A percentile compares a stretch with the other conserved stretches of the same genome.
Conservation (phyloP, 2,113 vertebrate genomes). For the Indri indri region DNA sequence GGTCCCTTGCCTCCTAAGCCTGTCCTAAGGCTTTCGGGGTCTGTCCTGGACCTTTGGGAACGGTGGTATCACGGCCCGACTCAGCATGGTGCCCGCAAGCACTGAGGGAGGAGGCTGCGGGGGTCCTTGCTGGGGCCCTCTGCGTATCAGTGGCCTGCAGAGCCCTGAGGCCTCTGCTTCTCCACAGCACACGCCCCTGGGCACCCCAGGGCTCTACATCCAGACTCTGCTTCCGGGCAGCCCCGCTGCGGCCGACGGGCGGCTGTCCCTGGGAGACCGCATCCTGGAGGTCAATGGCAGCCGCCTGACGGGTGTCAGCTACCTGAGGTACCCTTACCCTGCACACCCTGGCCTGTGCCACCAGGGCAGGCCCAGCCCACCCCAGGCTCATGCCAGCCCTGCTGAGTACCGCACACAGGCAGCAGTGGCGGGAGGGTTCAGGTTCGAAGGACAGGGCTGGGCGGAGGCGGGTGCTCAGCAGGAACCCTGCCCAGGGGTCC, state of each 20-base stretch:
- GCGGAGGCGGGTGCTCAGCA: neutral
- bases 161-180: neutral
- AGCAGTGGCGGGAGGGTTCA: too few species aligned
- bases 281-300: slow-evolving; percentile 96
- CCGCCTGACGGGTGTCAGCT: slow-evolving; percentile 94
- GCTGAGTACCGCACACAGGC: neutral
- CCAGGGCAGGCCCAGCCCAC: too few species aligned
- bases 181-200: slow-evolving; percentile 93
- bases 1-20: neutral
- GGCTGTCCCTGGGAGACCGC: slow-evolving; percentile 93
- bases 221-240: slow-evolving; percentile 95
- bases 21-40: neutral
- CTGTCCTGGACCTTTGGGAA: neutral
- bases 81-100: neutral
- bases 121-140: accelerated
- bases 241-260: slow-evolving; percentile 89
- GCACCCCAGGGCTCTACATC: slow-evolving; percentile 95
- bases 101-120: neutral
- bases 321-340: slow-evolving; percentile 89
- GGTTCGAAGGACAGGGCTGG: too few species aligned
- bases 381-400: neutral
- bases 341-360: neutral
- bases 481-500: neutral
- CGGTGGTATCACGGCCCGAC: neutral
- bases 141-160: accelerated